Base-by-base conservation (phyloP, 2,888 invertebrate species). In the Drosophila emarginata region DNA sequence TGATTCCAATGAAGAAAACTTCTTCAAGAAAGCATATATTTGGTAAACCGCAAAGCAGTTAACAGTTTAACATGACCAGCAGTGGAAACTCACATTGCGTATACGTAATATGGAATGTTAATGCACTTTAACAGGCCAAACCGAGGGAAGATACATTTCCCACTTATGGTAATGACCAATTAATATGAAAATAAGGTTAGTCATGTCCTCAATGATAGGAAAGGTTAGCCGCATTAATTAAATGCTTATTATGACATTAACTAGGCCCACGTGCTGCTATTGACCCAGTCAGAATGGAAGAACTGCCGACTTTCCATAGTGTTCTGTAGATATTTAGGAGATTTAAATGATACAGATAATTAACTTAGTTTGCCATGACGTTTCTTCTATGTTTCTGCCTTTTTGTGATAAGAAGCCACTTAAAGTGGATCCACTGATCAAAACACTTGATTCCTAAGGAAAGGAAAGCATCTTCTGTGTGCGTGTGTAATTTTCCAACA, bases 151-250 rank as follows among this genome's bases (percentile, higher is more conserved):
- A 36, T 28, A 32, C 67, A 57, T 67, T 66, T 62, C 18, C 36
- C 63, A 28, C 37, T 52, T 23, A n/a, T 39, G 14, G 73, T 73
- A 77, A 72, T 75, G 75, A 71, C 72, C 75, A 87, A 88, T 84
- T 88, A 84, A 88, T 87, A 88, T 88, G 89, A 77, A 77, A 84
- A 88, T 78, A 73, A 72, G 70, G 57, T 74, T 39, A 18, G 67
- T 60, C 40, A 51, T 67, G 58, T 72, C 57, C 73, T 59, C 60
- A 51, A 56, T 57, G 67, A 26, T 54, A 18, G 5, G 73, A 67
- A 74, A 71, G 9, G 56, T 39, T 18, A 9, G 18, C n/a, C 21
- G 37, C 56, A 65, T 50, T 75, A 75, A 78, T 78, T 75, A 80
- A 75, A 75, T 80, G 79, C 67, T 70, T 61, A 67, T 86, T 88